A percentile compares a stretch with the other conserved stretches of the same genome.
Conservation (phyloP, 64 coral and sea anemone species). For the Actinia tenebrosa region DNA sequence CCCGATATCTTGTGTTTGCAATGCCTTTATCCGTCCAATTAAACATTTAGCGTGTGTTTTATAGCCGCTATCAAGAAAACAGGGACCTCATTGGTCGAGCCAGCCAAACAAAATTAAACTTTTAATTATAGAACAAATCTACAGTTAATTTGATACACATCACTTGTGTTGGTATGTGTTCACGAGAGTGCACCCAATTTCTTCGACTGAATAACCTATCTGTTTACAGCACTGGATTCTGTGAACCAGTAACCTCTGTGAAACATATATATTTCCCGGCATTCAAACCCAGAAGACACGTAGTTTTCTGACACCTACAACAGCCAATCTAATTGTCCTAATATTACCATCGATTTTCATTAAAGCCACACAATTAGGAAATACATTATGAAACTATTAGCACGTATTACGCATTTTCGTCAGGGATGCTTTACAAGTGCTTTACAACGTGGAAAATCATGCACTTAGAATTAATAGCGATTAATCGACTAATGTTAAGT, state of each 20-base stretch:
- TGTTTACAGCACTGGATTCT: not conserved
- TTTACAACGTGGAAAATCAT: not conserved
- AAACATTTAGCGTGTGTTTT: constrained; percentile 5
- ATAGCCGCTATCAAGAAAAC: not conserved
- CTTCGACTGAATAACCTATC: not conserved
- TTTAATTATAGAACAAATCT: constrained; percentile 7
- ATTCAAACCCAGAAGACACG: not conserved
- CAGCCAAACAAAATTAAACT: constrained; percentile 21
- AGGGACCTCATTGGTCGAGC: not conserved
- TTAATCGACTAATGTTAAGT: not conserved
- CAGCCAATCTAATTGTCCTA: not conserved
- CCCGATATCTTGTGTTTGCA: not conserved
- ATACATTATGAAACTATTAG: constrained; percentile 7
- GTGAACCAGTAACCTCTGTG: not conserved
- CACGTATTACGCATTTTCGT: constrained; percentile 1
- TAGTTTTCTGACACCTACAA: not conserved
- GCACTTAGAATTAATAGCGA: not conserved
- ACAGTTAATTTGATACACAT: constrained; percentile 22
- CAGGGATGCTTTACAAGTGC: not conserved
- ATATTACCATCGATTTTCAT: not conserved
- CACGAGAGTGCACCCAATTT: not conserved
- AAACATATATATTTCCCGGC: not conserved
- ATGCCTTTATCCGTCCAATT: not conserved
- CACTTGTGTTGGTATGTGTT: not conserved
- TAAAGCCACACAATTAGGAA: constrained; percentile 2